Evolutionary conservation across 2,797 vertebrate genomes (phyloP).

Genomic region (Lagocephalus sceleratus): DNA sequence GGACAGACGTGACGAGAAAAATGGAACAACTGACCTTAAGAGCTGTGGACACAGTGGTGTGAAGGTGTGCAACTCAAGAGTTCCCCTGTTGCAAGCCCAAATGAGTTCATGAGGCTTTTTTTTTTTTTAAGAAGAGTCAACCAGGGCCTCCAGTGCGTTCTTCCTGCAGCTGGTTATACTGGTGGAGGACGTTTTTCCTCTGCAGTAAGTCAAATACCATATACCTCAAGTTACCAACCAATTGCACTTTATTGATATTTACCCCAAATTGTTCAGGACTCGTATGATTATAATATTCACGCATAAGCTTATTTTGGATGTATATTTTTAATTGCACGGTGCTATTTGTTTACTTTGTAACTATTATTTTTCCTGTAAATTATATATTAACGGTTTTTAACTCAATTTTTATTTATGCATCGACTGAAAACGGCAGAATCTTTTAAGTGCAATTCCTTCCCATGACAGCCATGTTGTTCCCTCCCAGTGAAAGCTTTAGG

Average conservation of each 20-base stretch:
- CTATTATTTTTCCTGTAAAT: slow-evolving; percentile 44
- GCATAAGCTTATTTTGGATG: slow-evolving; percentile 68
- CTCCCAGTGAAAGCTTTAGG: slow-evolving; percentile 13
- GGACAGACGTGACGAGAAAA: too few species aligned
- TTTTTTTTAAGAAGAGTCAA: slow-evolving; percentile 9
- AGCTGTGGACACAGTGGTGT: slow-evolving; percentile 25
- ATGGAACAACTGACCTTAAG: slow-evolving; percentile 32
- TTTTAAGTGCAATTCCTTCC: slow-evolving; percentile 31
- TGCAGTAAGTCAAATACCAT: slow-evolving; percentile 53
- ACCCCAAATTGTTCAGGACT: slow-evolving; percentile 43
- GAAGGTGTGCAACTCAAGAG: slow-evolving; percentile 25
- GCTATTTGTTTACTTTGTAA: slow-evolving; percentile 58
- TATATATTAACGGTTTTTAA: slow-evolving; percentile 49
- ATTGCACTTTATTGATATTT: slow-evolving; percentile 74
- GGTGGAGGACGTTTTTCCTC: slow-evolving; percentile 27
- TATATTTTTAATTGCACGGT: slow-evolving; percentile 52
- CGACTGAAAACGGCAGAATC: slow-evolving; percentile 19
- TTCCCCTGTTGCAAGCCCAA: slow-evolving; percentile 25
- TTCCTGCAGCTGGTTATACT: slow-evolving; percentile 5
- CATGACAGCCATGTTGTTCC: slow-evolving; percentile 5
- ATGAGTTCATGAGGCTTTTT: slow-evolving; percentile 16
- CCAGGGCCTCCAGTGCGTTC: too few species aligned
- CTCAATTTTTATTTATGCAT: too few species aligned
- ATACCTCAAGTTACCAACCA: slow-evolving; percentile 75
- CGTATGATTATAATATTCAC: slow-evolving; percentile 38